Base-by-base conservation (phyloP, 2,797 vertebrate genomes). In the Oryzias dopingdopingensis region DNA sequence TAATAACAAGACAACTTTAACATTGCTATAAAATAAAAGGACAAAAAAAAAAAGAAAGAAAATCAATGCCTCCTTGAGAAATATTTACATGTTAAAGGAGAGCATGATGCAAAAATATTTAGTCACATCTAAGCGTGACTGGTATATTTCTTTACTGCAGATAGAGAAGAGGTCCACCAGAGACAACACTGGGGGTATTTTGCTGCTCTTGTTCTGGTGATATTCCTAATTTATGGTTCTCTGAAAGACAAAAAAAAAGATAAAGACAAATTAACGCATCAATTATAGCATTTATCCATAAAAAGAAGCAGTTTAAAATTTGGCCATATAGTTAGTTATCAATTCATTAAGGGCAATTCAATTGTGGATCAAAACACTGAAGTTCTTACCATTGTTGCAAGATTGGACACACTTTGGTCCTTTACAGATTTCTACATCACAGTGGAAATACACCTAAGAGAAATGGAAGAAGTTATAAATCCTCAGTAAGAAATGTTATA, bases 401-500 rank as follows among this genome's bases (percentile, higher is more conserved):
- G 64, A 46, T 6, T 67, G 79, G n/a, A 50, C 46, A 54, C 82
- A 88, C 6, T n/a, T 23, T 51, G 50, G 20, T 65, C 76, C 76
- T 74, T 62, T 84, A 50, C 83, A 86, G 46, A 88, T 65, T 56
- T 86, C 74, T 59, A 56, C 37, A 55, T 81, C 62, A 74, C 67
- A 90, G 59, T 88, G 81, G 43, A 90, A 80, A 65, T 82, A 81
- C 1, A 88, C 68, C 83, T 87, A 59, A 10, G 4, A 49, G 14
- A 65, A 41, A 0, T 24, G 1, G 13, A 29, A 1, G 26, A 29
- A 18, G 2, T 8, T 17, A 1, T 0, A 0, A 24, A 58, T 14
- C 5, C 42, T n/a, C 14, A 23, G 41, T 22, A 42, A 2, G 4
- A 23, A 46, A 18, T 12, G 16, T 13, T 0, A 42, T 1, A 29